Evolutionary conservation across 2,113 vertebrate species (phyloP).

Genomic region (Laterallus jamaicensis): DNA sequence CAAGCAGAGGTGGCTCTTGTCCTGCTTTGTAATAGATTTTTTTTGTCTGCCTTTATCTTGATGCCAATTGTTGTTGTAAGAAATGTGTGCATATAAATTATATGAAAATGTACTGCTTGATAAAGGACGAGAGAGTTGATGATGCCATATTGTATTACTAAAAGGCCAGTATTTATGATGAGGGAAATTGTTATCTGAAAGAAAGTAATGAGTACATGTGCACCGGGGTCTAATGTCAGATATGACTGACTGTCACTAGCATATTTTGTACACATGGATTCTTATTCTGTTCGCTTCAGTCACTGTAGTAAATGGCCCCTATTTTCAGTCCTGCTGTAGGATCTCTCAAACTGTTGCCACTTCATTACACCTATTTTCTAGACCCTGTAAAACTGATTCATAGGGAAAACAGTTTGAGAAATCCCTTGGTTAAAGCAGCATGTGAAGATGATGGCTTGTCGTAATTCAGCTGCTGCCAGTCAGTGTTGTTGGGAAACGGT

Average conservation of each 20-base stretch:
- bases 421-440: neutral
- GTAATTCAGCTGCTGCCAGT: neutral
- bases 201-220: neutral
- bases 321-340: neutral
- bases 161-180: neutral
- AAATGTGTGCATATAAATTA: neutral
- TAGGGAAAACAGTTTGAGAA: neutral
- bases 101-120: neutral
- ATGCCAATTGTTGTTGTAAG: slow-evolving; percentile 3
- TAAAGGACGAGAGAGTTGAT: slow-evolving; percentile 3
- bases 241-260: neutral
- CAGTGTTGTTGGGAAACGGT: neutral
- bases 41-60: slow-evolving; percentile 29
- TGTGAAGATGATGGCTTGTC: neutral
- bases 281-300: neutral
- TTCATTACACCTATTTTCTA: neutral
- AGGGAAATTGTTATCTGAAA: neutral
- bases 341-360: neutral
- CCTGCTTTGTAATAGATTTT: neutral
- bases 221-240: neutral
- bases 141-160: neutral
- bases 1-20: neutral
- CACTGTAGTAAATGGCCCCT: neutral
- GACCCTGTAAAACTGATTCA: neutral
- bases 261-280: neutral